Evolutionary conservation across 2,797 vertebrate species (phyloP), one percentile per base, ranked within the genome.

Genomic region (Falco concolor): DNA sequence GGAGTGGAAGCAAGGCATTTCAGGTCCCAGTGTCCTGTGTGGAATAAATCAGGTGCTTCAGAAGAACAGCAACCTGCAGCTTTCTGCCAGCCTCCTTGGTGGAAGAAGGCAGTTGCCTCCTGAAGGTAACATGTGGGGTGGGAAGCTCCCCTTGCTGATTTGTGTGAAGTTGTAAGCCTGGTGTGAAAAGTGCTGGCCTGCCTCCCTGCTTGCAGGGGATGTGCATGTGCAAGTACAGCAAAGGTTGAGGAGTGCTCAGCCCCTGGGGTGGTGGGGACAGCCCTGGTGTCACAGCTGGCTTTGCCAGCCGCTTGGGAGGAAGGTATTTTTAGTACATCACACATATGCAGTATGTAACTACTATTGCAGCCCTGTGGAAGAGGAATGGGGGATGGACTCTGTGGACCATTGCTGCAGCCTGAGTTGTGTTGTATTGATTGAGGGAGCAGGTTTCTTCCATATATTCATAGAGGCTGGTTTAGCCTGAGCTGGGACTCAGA

Each of bases 391-490:
- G 20, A 20, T 74, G 64, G 54, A 61, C 68, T 45, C 70, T 86
- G 57, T 8, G 34, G 86, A 89, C 57, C 8, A 42, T 1, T 77
- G 56, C 67, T 90, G 79, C 44, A 93, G 84, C 61, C 59, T 78
- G 87, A 96, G 93, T 79, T 90, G 67, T 86, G 74, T 76, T 76
- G 65, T 93, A 87, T 94, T 96, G 93, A 96, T 91, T 96, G 96
- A 97, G 89, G 77, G 89, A 97, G 96, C 86, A 97, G 87, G 78
- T 96, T 98, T 97, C 96, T 96, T 97, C 95, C 96, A 94, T 97
- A 96, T 97, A 97, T 97, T 97, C 95, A 84, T 40, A 97, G 92
- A 95, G 82, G 94, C 95, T 97, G 96, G 92, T 96, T 97, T 98
- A 98, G 96, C 84, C 92, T 93, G 95, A 97, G 92, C 97, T 96